Conservation (phyloP, 2,888 invertebrate species). For the Macaria notata region DNA sequence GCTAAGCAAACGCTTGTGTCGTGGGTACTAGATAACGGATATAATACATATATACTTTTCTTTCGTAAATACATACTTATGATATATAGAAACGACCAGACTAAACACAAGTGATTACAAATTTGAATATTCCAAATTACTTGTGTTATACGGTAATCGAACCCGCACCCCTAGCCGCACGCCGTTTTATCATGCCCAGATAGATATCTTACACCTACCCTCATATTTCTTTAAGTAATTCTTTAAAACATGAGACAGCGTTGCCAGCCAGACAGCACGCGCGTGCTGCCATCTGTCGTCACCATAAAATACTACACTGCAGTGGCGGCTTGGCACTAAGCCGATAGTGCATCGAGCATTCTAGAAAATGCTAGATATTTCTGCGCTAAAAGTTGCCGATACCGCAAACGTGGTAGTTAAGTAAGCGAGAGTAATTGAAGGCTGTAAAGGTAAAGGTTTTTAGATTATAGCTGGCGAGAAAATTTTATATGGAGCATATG, state of each 20-base stretch:
- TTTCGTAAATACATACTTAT: too few relatives aligned
- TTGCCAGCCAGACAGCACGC: constrained; percentile 30
- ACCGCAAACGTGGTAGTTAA: constrained; percentile 15
- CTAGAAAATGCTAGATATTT: constrained; percentile 27
- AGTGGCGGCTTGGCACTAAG: constrained; percentile 53
- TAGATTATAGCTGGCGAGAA: background rate
- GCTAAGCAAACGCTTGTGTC: too few relatives aligned
- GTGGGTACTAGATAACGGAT: too few relatives aligned
- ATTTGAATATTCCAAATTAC: too few relatives aligned
- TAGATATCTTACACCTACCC: too few relatives aligned
- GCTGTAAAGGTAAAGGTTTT: background rate
- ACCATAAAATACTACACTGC: constrained; percentile 56
- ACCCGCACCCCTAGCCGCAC: too few relatives aligned
- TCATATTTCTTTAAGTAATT: background rate
- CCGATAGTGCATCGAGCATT: constrained; percentile 43
- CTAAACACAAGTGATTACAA: too few relatives aligned
- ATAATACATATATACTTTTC: too few relatives aligned
- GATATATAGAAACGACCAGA: too few relatives aligned
- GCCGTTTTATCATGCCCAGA: too few relatives aligned
- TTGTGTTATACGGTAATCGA: too few relatives aligned
- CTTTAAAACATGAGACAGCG: constrained; percentile 10
- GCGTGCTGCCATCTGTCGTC: constrained; percentile 51
- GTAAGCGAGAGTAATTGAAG: background rate
- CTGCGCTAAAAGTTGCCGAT: constrained; percentile 17
- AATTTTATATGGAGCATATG: too few relatives aligned